Percentiles rank a stretch among this genome's conserved stretches.
These are phyloP conservation scores for Xylophagus ater DNA, from an alignment of 2,888 invertebrate genomes.

Conservation along the genomic window DNA sequence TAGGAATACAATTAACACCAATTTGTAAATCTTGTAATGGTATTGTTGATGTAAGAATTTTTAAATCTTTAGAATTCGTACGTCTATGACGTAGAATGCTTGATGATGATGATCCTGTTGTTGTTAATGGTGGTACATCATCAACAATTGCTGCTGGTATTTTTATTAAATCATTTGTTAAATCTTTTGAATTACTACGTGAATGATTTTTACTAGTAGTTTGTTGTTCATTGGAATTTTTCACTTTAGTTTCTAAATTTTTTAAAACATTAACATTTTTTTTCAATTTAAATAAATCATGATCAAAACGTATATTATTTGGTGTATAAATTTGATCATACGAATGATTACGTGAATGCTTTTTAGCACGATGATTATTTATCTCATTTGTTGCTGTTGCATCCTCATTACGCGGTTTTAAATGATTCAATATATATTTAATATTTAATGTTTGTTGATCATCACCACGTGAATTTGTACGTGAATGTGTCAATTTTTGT, in stretches of 20 bases:
- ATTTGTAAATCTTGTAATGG: too few species aligned
- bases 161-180: constrained; percentile 25
- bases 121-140: constrained; percentile 17
- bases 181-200: constrained; percentile 42
- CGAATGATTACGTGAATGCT: constrained; percentile 39
- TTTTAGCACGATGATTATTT: constrained; percentile 26
- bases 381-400: too few species aligned
- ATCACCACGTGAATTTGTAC: constrained; percentile 34
- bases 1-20: background rate
- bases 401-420: too few species aligned
- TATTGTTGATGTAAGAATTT: constrained; percentile 23
- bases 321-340: constrained; percentile 40
- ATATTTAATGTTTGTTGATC: constrained; percentile 29
- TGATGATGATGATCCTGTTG: too few species aligned
- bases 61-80: constrained; percentile 47
- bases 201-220: constrained; percentile 38
- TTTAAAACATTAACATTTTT: constrained; percentile 36
- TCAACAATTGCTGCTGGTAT: constrained; percentile 11
- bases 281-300: constrained; percentile 32
- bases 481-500: constrained; percentile 28
- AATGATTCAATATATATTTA: constrained; percentile 37
- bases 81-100: constrained; percentile 46
- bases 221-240: constrained; percentile 33
- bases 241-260: constrained; percentile 33
- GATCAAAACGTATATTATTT: constrained; percentile 38